A percentile compares a stretch with the other conserved stretches of the same genome.
phyloP scores from a whole-genome alignment of 2,888 invertebrate species.

The Eupithecia pulchellata region DNA sequence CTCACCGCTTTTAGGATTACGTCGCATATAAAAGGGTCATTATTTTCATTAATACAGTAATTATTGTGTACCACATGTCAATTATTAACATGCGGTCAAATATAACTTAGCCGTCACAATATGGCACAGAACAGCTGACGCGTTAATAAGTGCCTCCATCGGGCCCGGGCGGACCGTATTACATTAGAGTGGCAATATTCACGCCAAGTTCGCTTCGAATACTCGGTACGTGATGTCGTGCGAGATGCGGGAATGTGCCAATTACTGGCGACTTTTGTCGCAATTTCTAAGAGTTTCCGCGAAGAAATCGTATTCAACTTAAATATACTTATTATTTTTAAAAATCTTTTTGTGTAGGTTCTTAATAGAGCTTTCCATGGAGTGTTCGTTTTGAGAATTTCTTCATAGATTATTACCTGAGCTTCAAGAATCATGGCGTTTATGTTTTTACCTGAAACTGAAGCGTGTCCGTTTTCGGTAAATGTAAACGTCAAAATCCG shows the following conservation, averaged over 20 bases:
- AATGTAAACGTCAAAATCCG: background rate
- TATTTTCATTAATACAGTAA: background rate
- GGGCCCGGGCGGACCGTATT: constrained; percentile 31
- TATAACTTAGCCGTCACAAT: constrained; percentile 24
- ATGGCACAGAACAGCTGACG: constrained; percentile 32
- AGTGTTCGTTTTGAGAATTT: background rate
- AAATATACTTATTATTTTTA: background rate
- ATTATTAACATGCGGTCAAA: constrained; percentile 24
- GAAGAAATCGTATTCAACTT: background rate
- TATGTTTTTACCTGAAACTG: background rate
- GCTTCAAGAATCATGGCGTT: background rate
- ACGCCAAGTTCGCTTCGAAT: constrained; percentile 24
- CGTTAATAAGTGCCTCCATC: constrained; percentile 41
- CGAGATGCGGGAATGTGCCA: constrained; percentile 25
- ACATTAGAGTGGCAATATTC: constrained; percentile 32
- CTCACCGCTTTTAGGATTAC: background rate
- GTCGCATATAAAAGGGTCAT: background rate
- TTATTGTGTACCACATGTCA: too few relatives aligned
- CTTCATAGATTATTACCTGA: too few relatives aligned
- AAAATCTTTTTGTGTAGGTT: background rate
- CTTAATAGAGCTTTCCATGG: background rate
- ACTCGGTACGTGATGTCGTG: constrained; percentile 31
- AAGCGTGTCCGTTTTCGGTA: background rate
- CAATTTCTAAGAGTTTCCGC: constrained; percentile 11
- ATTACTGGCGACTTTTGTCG: constrained; percentile 22